phyloP scores from a whole-genome alignment of 1,140 invertebrate genomes.

The Calephelis virginiensis region DNA sequence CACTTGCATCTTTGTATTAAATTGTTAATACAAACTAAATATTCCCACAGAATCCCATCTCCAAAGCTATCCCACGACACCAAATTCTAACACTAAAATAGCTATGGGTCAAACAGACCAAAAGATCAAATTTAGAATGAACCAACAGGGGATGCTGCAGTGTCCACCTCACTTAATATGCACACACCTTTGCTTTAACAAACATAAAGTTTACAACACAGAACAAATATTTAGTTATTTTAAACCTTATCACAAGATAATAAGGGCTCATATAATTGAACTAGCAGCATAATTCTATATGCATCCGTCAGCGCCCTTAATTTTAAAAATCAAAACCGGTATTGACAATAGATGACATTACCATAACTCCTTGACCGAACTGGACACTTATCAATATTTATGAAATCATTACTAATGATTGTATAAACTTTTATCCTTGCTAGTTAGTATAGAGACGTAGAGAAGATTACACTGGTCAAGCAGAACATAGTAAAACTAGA shows the following conservation, averaged over 20 bases:
- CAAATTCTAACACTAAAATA: slow-evolving; percentile 51
- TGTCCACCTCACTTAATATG: slow-evolving; percentile 63
- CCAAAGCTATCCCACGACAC: slow-evolving; percentile 61
- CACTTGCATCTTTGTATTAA: too few species aligned
- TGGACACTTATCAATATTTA: slow-evolving; percentile 73
- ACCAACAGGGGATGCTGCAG: slow-evolving; percentile 62
- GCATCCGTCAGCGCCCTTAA: slow-evolving; percentile 57
- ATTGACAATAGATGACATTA: slow-evolving; percentile 64
- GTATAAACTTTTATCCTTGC: slow-evolving; percentile 39
- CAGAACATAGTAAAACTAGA: slow-evolving; percentile 1
- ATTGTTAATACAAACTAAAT: slow-evolving; percentile 13
- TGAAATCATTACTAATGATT: slow-evolving; percentile 46
- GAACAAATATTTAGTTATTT: slow-evolving; percentile 29
- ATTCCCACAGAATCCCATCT: slow-evolving; percentile 65
- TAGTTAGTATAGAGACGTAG: slow-evolving; percentile 56
- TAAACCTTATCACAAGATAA: slow-evolving; percentile 28
- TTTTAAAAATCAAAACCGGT: slow-evolving; percentile 61
- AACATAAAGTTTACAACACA: slow-evolving; percentile 29
- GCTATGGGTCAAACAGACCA: slow-evolving; percentile 63
- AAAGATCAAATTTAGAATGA: slow-evolving; percentile 62
- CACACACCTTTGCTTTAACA: slow-evolving; percentile 64
- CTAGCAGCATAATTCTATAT: slow-evolving; percentile 19
- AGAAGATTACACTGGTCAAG: slow-evolving; percentile 29
- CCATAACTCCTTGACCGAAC: slow-evolving; percentile 75
- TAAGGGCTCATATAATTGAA: slow-evolving; percentile 23